Base-by-base conservation (phyloP, 2,113 vertebrate genomes). In the Manacus vitellinus region DNA sequence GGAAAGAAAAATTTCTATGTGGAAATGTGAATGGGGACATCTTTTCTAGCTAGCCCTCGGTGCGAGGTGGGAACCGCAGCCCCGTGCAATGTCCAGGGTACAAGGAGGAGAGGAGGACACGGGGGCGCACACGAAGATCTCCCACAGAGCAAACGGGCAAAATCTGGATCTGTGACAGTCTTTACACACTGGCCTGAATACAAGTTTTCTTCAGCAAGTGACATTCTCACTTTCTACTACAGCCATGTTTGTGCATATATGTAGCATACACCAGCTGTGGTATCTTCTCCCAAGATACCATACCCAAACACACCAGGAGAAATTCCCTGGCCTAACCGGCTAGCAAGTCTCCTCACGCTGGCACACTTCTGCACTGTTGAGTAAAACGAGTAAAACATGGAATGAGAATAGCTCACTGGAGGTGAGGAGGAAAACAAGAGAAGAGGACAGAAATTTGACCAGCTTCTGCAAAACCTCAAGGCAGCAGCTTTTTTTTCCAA, bases 11-110 rank as follows among this genome's bases (percentile, higher is more conserved):
- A 94, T 96, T 96, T 95, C 88, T 94, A 15, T 97, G 82, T 81
- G 82, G 95, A 97, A 97, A 88, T 46, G 90, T 95, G 95, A 97
- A 97, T 81, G 91, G 74, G 86, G 54, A 91, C 88, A 79, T 94
- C 79, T 93, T 92, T 94, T 92, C 94, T 86, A 61, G 81, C 71
- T 28, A 90, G 94, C 39, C 56, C 35, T 84, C 49, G 12, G 62
- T 1, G 2, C 4, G 31, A 94, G 77, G 59, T 82, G 72, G 89
- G 83, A 95, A 72, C 86, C 4, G 0, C 62, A 82, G 46, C 71
- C 59, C 4, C 4, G 0, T 31, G 46, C 8, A 9, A n/a, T 28
- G 12, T 75, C 68, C 89, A 77, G 80, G 73, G 39, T 39, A 65
- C 3, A 3, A 83, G 84, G 21, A 78, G 41, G 61, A 94, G 55